Conservation (phyloP, 2,888 invertebrate genomes). For the Orchestes rusci region DNA sequence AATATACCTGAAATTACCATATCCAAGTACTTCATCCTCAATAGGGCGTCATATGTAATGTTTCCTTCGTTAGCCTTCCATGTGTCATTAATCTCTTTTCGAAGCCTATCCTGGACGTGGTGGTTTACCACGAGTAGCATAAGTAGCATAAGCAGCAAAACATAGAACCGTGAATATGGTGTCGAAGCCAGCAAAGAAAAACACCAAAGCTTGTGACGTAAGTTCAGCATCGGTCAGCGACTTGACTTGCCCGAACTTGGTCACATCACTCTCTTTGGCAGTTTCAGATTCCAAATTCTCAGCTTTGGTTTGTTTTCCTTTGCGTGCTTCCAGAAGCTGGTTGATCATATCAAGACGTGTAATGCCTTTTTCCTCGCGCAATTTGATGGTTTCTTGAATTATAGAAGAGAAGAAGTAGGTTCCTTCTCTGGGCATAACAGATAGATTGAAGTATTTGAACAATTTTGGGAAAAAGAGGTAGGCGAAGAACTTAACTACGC, state of each 20-base stretch:
- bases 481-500: conserved; percentile 15
- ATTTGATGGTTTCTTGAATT: conserved; percentile 41
- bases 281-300: conserved; percentile 10
- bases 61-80: conserved; percentile 34
- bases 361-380: conserved; percentile 45
- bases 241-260: conserved; percentile 13
- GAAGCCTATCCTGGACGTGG: conserved; percentile 50
- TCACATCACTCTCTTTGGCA: too few relatives aligned
- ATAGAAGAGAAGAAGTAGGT: conserved; percentile 30
- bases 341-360: conserved; percentile 53
- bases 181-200: conserved; percentile 50
- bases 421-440: too few relatives aligned
- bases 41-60: conserved; percentile 43
- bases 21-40: conserved; percentile 49
- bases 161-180: conserved; percentile 44
- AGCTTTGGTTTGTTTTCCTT: conserved; percentile 24
- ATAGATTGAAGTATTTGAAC: too few relatives aligned
- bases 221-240: conserved; percentile 45
- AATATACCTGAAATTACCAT: conserved; percentile 47
- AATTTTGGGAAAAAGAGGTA: conserved; percentile 14
- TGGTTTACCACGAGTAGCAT: conserved; percentile 51
- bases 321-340: conserved; percentile 46
- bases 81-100: conserved; percentile 48
- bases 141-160: conserved; percentile 52
- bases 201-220: conserved; percentile 50